Conservation (phyloP, 2,113 vertebrate species). For the Acinonyx jubatus region DNA sequence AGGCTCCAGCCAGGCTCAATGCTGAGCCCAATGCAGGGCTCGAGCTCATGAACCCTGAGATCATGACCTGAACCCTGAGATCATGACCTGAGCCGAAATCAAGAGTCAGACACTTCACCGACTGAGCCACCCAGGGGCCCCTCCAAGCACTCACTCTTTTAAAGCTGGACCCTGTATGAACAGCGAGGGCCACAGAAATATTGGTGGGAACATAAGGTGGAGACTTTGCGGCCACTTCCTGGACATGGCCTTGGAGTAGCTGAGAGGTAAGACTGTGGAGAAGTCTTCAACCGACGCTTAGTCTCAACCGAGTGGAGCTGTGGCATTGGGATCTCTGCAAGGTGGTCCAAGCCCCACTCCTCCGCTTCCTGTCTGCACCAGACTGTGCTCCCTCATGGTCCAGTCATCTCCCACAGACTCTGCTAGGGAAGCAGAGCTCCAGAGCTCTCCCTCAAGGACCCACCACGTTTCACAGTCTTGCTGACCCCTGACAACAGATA, state of each 20-base stretch:
- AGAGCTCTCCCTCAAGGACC: neutral
- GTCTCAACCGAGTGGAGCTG: neutral
- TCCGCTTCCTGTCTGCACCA: neutral
- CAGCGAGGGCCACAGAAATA: neutral
- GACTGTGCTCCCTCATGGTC: fast-evolving
- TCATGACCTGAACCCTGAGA: too few relatives aligned
- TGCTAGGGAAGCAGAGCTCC: neutral
- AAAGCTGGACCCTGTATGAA: neutral
- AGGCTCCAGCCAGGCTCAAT: too few relatives aligned
- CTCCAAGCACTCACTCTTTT: neutral
- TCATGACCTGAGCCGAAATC: too few relatives aligned
- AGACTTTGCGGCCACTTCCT: neutral
- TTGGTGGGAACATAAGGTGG: neutral
- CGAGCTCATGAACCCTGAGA: too few relatives aligned
- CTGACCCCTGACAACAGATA: too few relatives aligned
- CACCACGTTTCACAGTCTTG: neutral
- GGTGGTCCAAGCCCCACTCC: fast-evolving
- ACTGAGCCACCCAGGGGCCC: too few relatives aligned
- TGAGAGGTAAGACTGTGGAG: neutral
- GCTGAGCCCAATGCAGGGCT: too few relatives aligned
- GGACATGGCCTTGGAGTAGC: neutral
- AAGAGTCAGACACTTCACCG: too few relatives aligned
- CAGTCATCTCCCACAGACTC: neutral
- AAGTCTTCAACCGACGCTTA: neutral
- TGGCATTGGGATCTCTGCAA: neutral